These are phyloP conservation scores for Epizoanthus stellaris DNA, from an alignment of 92 coral and sea anemone genomes.

Conservation along the genomic window DNA sequence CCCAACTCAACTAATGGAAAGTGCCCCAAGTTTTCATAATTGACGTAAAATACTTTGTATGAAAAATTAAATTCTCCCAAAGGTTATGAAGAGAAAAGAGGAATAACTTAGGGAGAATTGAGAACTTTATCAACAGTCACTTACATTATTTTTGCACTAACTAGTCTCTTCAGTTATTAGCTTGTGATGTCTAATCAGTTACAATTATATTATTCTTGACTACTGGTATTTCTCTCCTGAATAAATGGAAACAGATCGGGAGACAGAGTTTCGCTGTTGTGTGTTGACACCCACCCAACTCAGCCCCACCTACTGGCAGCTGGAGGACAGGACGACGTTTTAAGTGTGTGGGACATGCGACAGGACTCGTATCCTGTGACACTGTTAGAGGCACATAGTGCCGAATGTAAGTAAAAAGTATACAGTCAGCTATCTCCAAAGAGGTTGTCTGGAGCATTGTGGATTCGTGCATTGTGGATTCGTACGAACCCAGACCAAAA, in stretches of 20 bases:
- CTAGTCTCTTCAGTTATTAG: background rate
- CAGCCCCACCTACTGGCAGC: conserved; percentile 96
- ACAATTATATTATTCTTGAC: background rate
- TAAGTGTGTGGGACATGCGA: conserved; percentile 97
- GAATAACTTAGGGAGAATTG: too few relatives aligned
- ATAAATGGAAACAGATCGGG: conserved; percentile 71
- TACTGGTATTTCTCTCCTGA: background rate
- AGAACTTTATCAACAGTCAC: too few relatives aligned
- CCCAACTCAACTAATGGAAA: too few relatives aligned
- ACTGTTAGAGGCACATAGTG: conserved; percentile 88
- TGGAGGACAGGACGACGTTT: conserved; percentile 97
- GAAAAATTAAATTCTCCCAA: too few relatives aligned
- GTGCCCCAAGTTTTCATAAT: too few relatives aligned
- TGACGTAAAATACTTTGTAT: too few relatives aligned
- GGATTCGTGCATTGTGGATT: too few relatives aligned
- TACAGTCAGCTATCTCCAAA: background rate
- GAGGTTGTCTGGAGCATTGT: too few relatives aligned
- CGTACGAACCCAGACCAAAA: too few relatives aligned
- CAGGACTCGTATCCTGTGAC: conserved; percentile 97
- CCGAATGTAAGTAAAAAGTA: conserved; percentile 71
- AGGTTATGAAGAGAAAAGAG: too few relatives aligned
- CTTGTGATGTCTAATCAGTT: background rate
- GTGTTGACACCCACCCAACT: conserved; percentile 95
- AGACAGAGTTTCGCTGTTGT: conserved; percentile 88
- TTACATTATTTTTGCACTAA: too few relatives aligned